These are phyloP conservation scores for Morone saxatilis DNA, from an alignment of 2,113 vertebrate species.

Conservation along the genomic window DNA sequence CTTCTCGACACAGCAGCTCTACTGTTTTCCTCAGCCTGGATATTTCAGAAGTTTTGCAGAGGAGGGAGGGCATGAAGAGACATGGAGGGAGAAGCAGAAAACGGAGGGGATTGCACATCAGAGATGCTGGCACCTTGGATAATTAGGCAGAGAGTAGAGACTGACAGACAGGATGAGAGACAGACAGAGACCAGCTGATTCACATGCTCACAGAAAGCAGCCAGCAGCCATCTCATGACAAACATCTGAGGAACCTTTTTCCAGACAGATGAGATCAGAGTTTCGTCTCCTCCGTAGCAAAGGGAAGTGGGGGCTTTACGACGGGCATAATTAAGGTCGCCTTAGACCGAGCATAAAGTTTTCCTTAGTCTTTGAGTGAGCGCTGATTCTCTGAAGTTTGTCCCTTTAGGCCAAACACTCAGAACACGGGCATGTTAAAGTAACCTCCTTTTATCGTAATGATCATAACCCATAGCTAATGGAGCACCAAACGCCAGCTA, in stretches of 20 bases:
- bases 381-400: slow-evolving; percentile 72
- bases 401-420: slow-evolving; percentile 66
- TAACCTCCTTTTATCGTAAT: slow-evolving; percentile 78
- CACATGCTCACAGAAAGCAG: slow-evolving; percentile 58
- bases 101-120: slow-evolving; percentile 20
- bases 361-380: slow-evolving; percentile 69
- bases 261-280: slow-evolving; percentile 78
- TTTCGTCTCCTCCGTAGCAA: slow-evolving; percentile 62
- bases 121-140: slow-evolving; percentile 46
- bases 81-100: neutral
- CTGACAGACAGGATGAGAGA: slow-evolving; percentile 47
- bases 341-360: slow-evolving; percentile 66
- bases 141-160: slow-evolving; percentile 57
- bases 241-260: slow-evolving; percentile 79
- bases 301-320: slow-evolving; percentile 53
- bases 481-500: slow-evolving; percentile 74
- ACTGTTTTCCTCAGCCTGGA: neutral
- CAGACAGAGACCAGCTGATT: slow-evolving; percentile 58
- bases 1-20: neutral
- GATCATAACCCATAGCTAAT: slow-evolving; percentile 78
- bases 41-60: slow-evolving; percentile 31
- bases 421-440: slow-evolving; percentile 64
- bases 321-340: slow-evolving; percentile 78
- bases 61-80: slow-evolving; percentile 1
- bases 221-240: slow-evolving; percentile 72